Evolutionary conservation across 2,888 invertebrate species (phyloP).

Genomic region (Polietes domitor): DNA sequence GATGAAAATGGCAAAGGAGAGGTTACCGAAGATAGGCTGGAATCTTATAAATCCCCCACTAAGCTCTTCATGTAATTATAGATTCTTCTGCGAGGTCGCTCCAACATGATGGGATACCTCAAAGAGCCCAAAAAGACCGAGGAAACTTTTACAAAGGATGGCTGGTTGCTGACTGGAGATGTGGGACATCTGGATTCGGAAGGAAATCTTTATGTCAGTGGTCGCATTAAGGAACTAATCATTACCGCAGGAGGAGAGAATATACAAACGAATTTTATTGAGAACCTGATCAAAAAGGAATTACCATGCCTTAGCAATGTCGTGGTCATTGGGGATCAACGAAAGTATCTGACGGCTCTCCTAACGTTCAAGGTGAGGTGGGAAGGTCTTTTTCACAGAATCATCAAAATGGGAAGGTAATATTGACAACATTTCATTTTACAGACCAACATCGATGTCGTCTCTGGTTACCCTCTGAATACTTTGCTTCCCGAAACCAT

Average conservation of each 20-base stretch:
- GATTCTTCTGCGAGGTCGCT: constrained; percentile 90
- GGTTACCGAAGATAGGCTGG: constrained; percentile 65
- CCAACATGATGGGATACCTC: constrained; percentile 94
- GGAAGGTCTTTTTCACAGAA: too few relatives aligned
- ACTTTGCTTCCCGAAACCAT: constrained; percentile 84
- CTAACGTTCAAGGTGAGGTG: constrained; percentile 88
- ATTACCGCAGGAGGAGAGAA: constrained; percentile 98
- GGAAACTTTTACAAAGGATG: constrained; percentile 88
- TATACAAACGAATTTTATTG: constrained; percentile 92
- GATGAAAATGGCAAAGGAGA: constrained; percentile 90
- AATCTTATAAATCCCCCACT: too few relatives aligned
- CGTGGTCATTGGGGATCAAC: constrained; percentile 91
- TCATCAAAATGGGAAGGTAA: background rate
- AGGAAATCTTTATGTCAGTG: constrained; percentile 88
- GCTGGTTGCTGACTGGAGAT: constrained; percentile 94
- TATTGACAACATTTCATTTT: background rate
- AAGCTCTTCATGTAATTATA: constrained; percentile 41
- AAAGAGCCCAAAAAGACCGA: constrained; percentile 86
- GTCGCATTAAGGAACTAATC: constrained; percentile 89
- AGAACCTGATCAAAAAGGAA: constrained; percentile 88
- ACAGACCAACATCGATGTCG: constrained; percentile 71
- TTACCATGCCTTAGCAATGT: constrained; percentile 90
- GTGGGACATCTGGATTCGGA: constrained; percentile 89
- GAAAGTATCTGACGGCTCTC: constrained; percentile 91
- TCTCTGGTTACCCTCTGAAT: constrained; percentile 87